A percentile compares a stretch with the other conserved stretches of the same genome.
These are phyloP conservation scores for Trichonephila inaurata DNA, from an alignment of 1,140 invertebrate species.

Conservation along the genomic window DNA sequence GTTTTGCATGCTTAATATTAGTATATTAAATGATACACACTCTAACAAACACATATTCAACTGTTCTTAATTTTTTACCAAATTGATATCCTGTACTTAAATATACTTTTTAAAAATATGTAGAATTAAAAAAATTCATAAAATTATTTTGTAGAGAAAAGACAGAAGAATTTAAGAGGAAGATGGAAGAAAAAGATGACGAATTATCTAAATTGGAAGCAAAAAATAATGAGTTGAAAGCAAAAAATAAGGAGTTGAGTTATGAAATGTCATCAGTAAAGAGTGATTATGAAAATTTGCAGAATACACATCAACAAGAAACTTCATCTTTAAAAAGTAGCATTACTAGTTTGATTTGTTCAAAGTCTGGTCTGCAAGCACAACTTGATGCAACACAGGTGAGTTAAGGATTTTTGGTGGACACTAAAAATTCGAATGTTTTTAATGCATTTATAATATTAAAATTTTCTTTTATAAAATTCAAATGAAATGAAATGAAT, in stretches of 20 bases:
- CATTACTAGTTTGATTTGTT: slow-evolving; percentile 44
- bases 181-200: slow-evolving; percentile 77
- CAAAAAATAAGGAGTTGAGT: not conserved
- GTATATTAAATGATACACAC: too few species aligned
- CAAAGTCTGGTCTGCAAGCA: slow-evolving; percentile 51
- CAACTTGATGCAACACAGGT: slow-evolving; percentile 70
- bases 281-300: slow-evolving; percentile 1
- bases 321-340: slow-evolving; percentile 36
- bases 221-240: not conserved
- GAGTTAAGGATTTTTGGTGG: not conserved
- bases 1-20: too few species aligned
- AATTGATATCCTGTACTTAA: too few species aligned
- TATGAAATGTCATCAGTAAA: slow-evolving; percentile 11
- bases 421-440: not conserved
- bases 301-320: slow-evolving; percentile 48
- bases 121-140: not conserved
- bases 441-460: too few species aligned
- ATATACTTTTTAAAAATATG: too few species aligned
- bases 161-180: slow-evolving; percentile 79
- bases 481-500: too few species aligned
- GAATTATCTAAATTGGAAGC: slow-evolving; percentile 8
- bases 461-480: too few species aligned
- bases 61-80: too few species aligned
- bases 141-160: slow-evolving; percentile 69
- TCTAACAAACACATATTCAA: too few species aligned